Percentiles rank a stretch among this genome's conserved stretches.
phyloP scores from a whole-genome alignment of 2,797 vertebrate species.

The Hippocampus kuda region DNA sequence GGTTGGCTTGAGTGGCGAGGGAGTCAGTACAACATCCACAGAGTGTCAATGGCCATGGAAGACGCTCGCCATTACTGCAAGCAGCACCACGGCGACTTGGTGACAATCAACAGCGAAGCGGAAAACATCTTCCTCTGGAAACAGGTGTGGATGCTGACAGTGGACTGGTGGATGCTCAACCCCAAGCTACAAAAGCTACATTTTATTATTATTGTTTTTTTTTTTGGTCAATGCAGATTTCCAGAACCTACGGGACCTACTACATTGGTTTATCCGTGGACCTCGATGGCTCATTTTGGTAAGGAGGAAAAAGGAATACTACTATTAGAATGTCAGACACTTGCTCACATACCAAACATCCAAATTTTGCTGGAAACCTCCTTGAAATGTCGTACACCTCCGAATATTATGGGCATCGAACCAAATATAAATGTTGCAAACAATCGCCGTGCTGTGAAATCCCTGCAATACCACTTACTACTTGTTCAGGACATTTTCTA shows the following conservation, averaged over 20 bases:
- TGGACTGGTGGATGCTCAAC: neutral
- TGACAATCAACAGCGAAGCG: slow-evolving; percentile 67
- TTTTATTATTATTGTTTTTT: neutral
- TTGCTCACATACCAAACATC: neutral
- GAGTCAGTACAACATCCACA: slow-evolving; percentile 75
- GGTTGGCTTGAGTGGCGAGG: slow-evolving; percentile 77
- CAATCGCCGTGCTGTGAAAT: too few species aligned
- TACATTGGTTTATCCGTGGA: slow-evolving; percentile 81
- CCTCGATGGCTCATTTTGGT: slow-evolving; percentile 77
- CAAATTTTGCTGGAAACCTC: neutral
- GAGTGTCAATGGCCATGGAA: slow-evolving; percentile 59
- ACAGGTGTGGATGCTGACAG: slow-evolving; percentile 37
- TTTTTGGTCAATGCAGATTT: slow-evolving; percentile 15
- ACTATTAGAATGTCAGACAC: neutral
- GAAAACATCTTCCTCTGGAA: slow-evolving; percentile 74
- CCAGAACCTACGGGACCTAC: slow-evolving; percentile 39
- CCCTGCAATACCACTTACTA: too few species aligned
- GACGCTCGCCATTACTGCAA: slow-evolving; percentile 74
- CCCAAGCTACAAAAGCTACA: neutral
- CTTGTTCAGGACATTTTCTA: too few species aligned
- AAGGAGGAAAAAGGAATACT: slow-evolving; percentile 38
- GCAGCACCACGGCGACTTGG: slow-evolving; percentile 74
- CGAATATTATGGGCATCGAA: too few species aligned
- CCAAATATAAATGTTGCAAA: too few species aligned
- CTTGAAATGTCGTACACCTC: too few species aligned